Percentiles rank a stretch among this genome's conserved stretches.
Evolutionary conservation across 1,140 invertebrate species (phyloP).

Genomic region (Harpegnathos saltator): DNA sequence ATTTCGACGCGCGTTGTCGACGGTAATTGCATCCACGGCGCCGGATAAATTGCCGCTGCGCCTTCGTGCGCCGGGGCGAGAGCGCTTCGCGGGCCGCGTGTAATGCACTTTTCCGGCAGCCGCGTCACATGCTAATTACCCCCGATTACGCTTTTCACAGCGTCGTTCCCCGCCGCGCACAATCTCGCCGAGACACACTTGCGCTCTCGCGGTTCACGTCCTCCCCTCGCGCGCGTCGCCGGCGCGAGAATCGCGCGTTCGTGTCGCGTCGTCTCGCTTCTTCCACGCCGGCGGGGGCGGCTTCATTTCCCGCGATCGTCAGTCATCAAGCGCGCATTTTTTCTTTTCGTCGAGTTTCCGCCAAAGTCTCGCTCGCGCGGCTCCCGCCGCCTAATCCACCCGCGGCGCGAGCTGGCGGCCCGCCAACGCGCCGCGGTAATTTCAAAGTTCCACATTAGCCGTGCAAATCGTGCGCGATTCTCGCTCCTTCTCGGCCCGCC

Average conservation of each 20-base stretch:
- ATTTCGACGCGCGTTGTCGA: slow-evolving; percentile 33
- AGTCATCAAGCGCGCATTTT: slow-evolving; percentile 27
- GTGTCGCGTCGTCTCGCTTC: slow-evolving; percentile 4
- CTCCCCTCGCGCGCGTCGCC: too few relatives aligned
- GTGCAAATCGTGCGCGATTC: slow-evolving; percentile 12
- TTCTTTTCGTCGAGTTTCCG: neutral
- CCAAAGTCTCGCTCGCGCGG: slow-evolving; percentile 13
- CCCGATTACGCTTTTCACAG: neutral
- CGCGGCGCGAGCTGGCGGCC: neutral
- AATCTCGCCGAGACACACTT: slow-evolving; percentile 32
- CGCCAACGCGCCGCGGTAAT: slow-evolving; percentile 2
- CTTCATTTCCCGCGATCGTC: slow-evolving; percentile 25
- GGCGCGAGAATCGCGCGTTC: too few relatives aligned
- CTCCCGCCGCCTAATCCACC: neutral
- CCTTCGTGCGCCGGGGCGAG: neutral
- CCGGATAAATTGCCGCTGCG: slow-evolving; percentile 23
- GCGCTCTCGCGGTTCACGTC: too few relatives aligned
- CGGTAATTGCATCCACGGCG: neutral
- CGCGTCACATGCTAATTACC: slow-evolving; percentile 30
- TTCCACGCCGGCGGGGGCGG: neutral
- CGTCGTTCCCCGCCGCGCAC: neutral
- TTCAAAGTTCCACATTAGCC: slow-evolving; percentile 15
- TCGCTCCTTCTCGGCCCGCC: slow-evolving; percentile 13
- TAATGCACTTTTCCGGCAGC: slow-evolving; percentile 3
- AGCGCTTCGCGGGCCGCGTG: neutral